Percentiles rank a stretch among this genome's conserved stretches.
Conservation (phyloP, 2,797 vertebrate species). For the Esox lucius region DNA sequence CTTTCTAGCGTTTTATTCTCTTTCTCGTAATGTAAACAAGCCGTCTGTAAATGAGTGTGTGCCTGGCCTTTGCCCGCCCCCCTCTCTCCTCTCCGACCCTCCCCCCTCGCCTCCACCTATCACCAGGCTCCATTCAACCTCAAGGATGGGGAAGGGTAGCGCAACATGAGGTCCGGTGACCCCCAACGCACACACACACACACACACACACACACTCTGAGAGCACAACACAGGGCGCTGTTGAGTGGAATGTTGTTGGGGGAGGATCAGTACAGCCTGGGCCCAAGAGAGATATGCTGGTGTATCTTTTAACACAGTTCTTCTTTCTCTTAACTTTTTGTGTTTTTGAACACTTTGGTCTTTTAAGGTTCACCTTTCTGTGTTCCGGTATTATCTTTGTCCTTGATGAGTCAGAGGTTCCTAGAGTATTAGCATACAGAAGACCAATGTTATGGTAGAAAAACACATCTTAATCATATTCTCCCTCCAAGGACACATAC, state of each 20-base stretch:
- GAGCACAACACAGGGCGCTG: constrained; percentile 18
- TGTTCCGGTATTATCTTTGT: background rate
- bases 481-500: background rate
- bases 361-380: background rate
- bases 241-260: constrained; percentile 16
- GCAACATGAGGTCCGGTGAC: constrained; percentile 24
- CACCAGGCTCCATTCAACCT: constrained; percentile 69
- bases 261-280: background rate
- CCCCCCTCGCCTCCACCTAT: constrained; percentile 60
- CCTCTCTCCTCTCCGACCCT: constrained; percentile 6
- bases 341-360: background rate
- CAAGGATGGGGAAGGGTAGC: constrained; percentile 31
- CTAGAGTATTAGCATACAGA: background rate
- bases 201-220: constrained; percentile 28
- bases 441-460: background rate
- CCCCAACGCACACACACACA: constrained; percentile 6
- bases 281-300: background rate
- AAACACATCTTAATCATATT: constrained; percentile 11
- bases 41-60: constrained; percentile 23
- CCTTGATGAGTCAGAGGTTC: background rate
- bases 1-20: too few relatives aligned
- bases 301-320: background rate
- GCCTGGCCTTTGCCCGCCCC: background rate
- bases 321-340: background rate
- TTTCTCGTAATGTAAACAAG: too few relatives aligned